These are phyloP conservation scores for Brachionichthys hirsutus DNA, from an alignment of 2,113 vertebrate genomes.

Conservation along the genomic window DNA sequence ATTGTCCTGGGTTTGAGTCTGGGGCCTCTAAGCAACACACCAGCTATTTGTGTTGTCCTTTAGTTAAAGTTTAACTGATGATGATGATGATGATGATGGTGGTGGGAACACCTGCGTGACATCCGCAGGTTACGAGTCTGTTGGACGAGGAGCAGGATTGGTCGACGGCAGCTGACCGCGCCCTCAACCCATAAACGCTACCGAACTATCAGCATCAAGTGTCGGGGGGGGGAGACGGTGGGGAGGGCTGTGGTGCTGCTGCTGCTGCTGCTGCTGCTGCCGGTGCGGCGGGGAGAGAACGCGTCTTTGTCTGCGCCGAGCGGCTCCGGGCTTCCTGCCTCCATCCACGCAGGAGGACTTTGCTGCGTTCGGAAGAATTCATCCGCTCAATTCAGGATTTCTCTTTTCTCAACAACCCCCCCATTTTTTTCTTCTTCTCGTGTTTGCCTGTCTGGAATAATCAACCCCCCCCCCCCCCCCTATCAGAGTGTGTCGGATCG, in stretches of 20 bases:
- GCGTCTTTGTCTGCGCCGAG: conserved; percentile 66
- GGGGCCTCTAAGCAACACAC: no score
- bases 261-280: conserved; percentile 41
- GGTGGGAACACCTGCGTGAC: background rate
- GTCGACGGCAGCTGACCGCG: conserved; percentile 73
- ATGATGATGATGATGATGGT: background rate
- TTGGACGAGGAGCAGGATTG: conserved; percentile 63
- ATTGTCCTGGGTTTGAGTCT: no score
- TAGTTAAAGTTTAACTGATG: no score
- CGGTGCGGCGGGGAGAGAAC: conserved; percentile 66
- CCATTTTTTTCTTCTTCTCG: background rate
- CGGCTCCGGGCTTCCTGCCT: conserved; percentile 58
- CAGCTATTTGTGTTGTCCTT: no score
- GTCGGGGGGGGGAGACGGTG: conserved; percentile 66
- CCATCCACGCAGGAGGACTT: conserved; percentile 48
- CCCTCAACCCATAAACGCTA: conserved; percentile 70
- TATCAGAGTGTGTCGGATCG: conserved; percentile 71
- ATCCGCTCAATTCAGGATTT: conserved; percentile 41
- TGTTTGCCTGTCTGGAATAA: conserved; percentile 11
- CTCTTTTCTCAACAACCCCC: background rate
- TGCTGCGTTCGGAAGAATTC: conserved; percentile 34
- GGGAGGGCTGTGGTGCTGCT: no score
- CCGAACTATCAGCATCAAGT: conserved; percentile 71
- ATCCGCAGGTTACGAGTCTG: conserved; percentile 4
- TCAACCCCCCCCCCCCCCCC: background rate